Base-by-base conservation (phyloP, 2,888 invertebrate species). In the Drosophila buzzatii region DNA sequence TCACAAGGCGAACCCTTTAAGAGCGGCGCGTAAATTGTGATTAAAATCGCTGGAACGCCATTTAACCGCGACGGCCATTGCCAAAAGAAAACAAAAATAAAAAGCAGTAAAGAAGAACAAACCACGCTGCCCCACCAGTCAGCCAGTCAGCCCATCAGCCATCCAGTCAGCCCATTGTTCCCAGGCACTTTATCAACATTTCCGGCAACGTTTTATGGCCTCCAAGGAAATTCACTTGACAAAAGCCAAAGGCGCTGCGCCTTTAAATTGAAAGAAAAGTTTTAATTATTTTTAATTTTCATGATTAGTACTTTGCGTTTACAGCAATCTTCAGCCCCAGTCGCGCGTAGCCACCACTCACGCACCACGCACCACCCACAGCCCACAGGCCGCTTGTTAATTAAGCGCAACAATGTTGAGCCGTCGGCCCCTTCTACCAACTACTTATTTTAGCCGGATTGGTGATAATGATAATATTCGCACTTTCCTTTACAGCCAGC, bases 201-300 rank as follows among this genome's bases (percentile, higher is more conserved):
- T 80, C 87, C 76, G 83, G 76, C 74, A 66, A 67, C 76, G 61
- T 81, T 79, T 85, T 77, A 80, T 78, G 73, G 82, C 83, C 83
- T 79, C 82, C 77, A 83, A 83, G 79, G 83, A 77, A 83, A 79
- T 83, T 73, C 60, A 73, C 70, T 80, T 70, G 71, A 78, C 80
- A 77, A 80, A 70, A 70, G 72, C 49, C 58, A 23, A 39, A 57
- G 61, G 49, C 58, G 53, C 37, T n/a, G 37, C 53, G 67, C 55
- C 33, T 61, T 52, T 69, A 86, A 86, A 89, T 86, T 86, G 84
- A 85, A 89, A 82, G 84, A 87, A 82, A 85, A 91, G 85, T 90
- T 90, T 90, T 91, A 91, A 90, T 91, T 90, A 90, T 90, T 90
- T 91, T 90, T 90, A 90, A 90, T 90, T 90, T 91, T 91, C 90